A percentile compares a stretch with the other conserved stretches of the same genome.
These are phyloP conservation scores for Gerris buenoi DNA, from an alignment of 1,140 invertebrate genomes.

Conservation along the genomic window DNA sequence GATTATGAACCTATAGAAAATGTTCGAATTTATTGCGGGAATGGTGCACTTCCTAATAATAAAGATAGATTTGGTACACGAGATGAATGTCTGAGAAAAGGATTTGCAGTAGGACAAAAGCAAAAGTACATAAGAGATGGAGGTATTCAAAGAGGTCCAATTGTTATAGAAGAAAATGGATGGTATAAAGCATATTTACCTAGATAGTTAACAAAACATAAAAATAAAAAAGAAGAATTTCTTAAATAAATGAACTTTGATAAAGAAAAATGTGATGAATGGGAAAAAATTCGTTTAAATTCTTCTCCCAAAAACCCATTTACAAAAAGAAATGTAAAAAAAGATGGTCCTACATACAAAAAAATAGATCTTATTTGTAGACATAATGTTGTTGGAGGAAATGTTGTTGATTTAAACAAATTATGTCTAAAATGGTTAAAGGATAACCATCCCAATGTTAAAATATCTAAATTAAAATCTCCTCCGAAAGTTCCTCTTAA, in stretches of 20 bases:
- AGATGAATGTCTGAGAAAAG: background rate
- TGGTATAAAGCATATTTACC: background rate
- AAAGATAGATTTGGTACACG: background rate
- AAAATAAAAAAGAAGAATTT: background rate
- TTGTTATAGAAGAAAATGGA: background rate
- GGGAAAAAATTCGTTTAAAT: background rate
- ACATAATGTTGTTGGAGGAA: background rate
- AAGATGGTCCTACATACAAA: background rate
- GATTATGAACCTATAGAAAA: background rate
- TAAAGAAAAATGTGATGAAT: background rate
- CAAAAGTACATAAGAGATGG: background rate
- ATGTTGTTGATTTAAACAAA: background rate
- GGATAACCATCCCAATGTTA: background rate
- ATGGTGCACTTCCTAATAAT: background rate
- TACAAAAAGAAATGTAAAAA: background rate
- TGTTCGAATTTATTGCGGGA: background rate
- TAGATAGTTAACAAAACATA: background rate
- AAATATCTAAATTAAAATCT: background rate
- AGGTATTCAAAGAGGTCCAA: background rate
- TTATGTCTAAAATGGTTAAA: background rate
- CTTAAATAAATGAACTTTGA: background rate
- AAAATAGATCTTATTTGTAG: background rate
- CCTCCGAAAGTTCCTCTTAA: background rate
- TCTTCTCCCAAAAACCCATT: background rate
- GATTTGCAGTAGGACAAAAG: background rate